Base-by-base conservation (phyloP, 2,113 vertebrate species). In the Oncorhynchus kisutch region DNA sequence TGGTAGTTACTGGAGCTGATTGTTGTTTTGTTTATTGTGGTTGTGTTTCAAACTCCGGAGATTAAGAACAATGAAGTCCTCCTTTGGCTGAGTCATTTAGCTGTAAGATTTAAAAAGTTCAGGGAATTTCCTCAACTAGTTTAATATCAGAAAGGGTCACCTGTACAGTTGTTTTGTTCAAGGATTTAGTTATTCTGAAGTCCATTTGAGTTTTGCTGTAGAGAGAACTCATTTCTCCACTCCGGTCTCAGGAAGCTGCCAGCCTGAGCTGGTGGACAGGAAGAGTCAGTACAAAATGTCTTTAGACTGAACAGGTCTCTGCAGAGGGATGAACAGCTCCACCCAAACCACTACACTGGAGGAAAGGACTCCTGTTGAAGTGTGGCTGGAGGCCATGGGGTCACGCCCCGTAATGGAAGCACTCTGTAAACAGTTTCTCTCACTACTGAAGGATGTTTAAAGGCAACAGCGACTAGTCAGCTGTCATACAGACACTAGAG, bases 61-160 rank as follows among this genome's bases (percentile, higher is more conserved):
- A 62, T 78, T 74, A 57, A 29, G 82, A 77, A 85, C 81, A 76
- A 76, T 73, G 67, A 76, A 66, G 64, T 86, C 67, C 62, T 51
- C 14, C 24, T 72, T 79, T 75, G 57, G 29, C 54, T 77, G 20
- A 62, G 73, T 75, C 72, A 81, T 82, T 74, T 84, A 79, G 84
- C 18, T 72, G 66, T 84, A 84, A 72, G 7, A 65, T 77, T 39
- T 78, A 72, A 77, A 84, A 84, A 80, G 84, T 92, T 92, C 90
- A 92, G 91, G 91, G 88, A 89, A 82, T 78, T 79, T 84, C 66
- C 81, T 83, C 75, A 77, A 77, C 66, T 75, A 66, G 77, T 79
- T 75, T 64, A 25, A 70, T 2, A n/a, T 67, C 73, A 70, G 64
- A 45, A 64, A 62, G 70, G 76, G 74, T 81, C 62, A 65, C 70